These are phyloP conservation scores for Argynnis bischoffii DNA, from an alignment of 2,888 invertebrate species.

Conservation along the genomic window DNA sequence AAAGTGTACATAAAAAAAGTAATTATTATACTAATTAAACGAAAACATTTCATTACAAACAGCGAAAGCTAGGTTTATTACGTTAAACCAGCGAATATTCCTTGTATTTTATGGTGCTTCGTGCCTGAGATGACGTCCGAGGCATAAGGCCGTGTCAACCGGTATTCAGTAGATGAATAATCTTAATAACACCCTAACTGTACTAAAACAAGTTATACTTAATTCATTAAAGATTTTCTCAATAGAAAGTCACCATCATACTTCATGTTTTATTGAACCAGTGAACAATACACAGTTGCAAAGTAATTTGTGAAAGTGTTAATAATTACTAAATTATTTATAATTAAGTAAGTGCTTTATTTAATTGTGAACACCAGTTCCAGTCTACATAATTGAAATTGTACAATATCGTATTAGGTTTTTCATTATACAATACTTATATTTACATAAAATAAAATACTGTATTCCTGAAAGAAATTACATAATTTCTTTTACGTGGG, in stretches of 20 bases:
- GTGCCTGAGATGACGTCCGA: constrained; percentile 25
- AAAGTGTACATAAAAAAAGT: neutral
- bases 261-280: neutral
- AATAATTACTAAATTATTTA: no score
- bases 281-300: no score
- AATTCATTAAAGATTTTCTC: neutral
- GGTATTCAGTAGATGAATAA: constrained; percentile 25
- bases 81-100: constrained; percentile 19
- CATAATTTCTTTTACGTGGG: no score
- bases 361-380: no score
- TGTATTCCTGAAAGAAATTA: no score
- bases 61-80: constrained; percentile 23
- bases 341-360: no score
- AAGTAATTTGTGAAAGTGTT: no score
- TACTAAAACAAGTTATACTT: neutral
- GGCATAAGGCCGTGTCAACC: constrained; percentile 32
- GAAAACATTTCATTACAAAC: constrained; percentile 10
- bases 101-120: constrained; percentile 32
- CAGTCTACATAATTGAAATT: no score
- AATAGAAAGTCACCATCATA: neutral
- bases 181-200: constrained; percentile 9
- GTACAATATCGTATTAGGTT: no score
- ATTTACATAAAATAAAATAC: no score
- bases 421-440: no score
- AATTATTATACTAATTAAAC: neutral